Conservation (phyloP, 2,797 vertebrate species). For the Chaenodraco wilsoni region DNA sequence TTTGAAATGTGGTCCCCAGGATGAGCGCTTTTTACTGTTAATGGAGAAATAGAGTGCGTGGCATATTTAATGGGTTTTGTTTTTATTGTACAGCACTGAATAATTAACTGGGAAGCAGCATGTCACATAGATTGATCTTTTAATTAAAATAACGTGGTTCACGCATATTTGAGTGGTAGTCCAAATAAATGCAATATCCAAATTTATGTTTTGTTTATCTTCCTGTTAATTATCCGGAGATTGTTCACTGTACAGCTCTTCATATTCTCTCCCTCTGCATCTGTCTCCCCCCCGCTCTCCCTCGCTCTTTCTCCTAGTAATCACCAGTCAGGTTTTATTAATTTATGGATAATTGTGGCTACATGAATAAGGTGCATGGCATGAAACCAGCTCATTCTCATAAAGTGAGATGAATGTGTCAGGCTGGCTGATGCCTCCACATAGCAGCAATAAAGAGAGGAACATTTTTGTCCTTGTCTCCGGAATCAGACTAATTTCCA, state of each 20-base stretch:
- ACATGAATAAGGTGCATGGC: constrained; percentile 78
- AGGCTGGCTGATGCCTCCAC: constrained; percentile 55
- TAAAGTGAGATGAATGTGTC: constrained; percentile 76
- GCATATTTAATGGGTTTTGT: constrained; percentile 99
- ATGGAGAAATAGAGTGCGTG: constrained; percentile 99
- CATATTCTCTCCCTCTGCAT: constrained; percentile 81
- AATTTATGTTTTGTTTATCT: constrained; percentile 99
- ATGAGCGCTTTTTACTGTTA: constrained; percentile 98
- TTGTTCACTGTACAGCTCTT: constrained; percentile 94
- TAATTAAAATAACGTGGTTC: constrained; percentile 99
- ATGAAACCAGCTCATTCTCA: constrained; percentile 72
- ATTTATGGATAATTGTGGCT: constrained; percentile 85
- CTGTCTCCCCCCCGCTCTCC: constrained; percentile 47
- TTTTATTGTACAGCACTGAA: constrained; percentile 99
- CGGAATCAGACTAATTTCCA: constrained; percentile 70
- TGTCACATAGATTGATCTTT: constrained; percentile 99
- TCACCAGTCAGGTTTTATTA: constrained; percentile 92
- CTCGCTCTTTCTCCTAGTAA: constrained; percentile 79
- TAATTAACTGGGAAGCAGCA: constrained; percentile 99
- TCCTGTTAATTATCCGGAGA: constrained; percentile 99
- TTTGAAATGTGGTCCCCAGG: constrained; percentile 97
- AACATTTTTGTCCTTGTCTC: constrained; percentile 54
- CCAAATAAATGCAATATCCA: constrained; percentile 99
- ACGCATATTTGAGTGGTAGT: constrained; percentile 99
- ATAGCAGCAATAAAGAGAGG: constrained; percentile 65